Conservation (phyloP, 1,140 invertebrate genomes). For the Cotesia typhae region DNA sequence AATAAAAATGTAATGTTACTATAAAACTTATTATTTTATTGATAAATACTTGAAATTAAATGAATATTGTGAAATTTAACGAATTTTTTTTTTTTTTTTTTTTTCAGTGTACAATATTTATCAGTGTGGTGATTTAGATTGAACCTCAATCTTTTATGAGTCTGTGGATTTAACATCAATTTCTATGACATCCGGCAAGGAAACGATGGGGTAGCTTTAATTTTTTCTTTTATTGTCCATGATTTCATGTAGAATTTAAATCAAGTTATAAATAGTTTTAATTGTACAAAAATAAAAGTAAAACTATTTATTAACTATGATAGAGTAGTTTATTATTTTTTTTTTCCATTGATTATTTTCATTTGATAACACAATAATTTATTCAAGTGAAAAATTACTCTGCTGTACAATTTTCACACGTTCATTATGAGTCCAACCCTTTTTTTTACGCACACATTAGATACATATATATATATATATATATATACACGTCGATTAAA, state of each 20-base stretch:
- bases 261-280: no score
- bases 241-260: neutral
- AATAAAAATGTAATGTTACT: no score
- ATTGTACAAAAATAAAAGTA: neutral
- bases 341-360: conserved; percentile 11
- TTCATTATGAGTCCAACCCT: conserved; percentile 23
- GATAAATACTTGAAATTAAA: neutral
- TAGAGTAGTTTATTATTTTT: neutral
- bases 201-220: conserved; percentile 61
- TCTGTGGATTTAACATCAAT: conserved; percentile 47
- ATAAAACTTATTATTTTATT: no score
- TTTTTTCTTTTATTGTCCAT: conserved; percentile 13
- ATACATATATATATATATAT: neutral
- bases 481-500: conserved; percentile 14
- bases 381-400: conserved; percentile 24
- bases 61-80: conserved; percentile 5
- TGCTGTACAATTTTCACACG: conserved; percentile 13
- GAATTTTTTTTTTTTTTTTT: conserved; percentile 22
- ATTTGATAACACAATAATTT: conserved; percentile 20
- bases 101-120: conserved; percentile 21
- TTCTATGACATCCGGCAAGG: conserved; percentile 63
- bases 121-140: conserved; percentile 18
- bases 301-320: neutral
- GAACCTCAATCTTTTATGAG: conserved; percentile 47
- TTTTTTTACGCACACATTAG: conserved; percentile 11